Percentiles rank a stretch among this genome's conserved stretches.
phyloP scores from a whole-genome alignment of 2,888 invertebrate species.

The Andrena minutula region DNA sequence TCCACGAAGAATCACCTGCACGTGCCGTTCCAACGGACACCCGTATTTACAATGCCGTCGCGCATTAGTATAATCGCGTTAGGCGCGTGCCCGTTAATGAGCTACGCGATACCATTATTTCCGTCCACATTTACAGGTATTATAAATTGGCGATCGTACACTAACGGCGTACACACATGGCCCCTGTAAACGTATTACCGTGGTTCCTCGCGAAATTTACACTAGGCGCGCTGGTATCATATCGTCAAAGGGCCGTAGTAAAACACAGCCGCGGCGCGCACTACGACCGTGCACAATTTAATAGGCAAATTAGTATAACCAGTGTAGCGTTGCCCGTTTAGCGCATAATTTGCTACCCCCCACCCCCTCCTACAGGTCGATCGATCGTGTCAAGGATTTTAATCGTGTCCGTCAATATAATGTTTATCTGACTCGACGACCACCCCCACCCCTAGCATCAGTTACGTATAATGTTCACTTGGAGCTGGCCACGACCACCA shows the following conservation, averaged over 20 bases:
- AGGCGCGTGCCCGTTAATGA: conserved; percentile 44
- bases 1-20: no score
- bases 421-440: conserved; percentile 29
- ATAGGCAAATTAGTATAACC: conserved; percentile 44
- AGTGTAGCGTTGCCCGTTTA: conserved; percentile 11
- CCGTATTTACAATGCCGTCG: neutral
- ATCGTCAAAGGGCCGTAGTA: conserved; percentile 42
- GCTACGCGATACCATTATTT: conserved; percentile 54
- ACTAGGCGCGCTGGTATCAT: conserved; percentile 15
- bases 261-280: conserved; percentile 17
- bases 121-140: conserved; percentile 43
- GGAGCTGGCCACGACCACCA: neutral
- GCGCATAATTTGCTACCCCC: conserved; percentile 17
- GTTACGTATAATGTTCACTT: conserved; percentile 5
- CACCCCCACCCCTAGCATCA: neutral
- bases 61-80: conserved; percentile 33
- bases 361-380: neutral
- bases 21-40: neutral
- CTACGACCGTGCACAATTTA: conserved; percentile 23
- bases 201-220: conserved; percentile 46
- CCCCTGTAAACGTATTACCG: conserved; percentile 29
- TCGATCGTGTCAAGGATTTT: conserved; percentile 35
- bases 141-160: conserved; percentile 50
- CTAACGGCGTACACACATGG: conserved; percentile 15
- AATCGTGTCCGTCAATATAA: conserved; percentile 14